Conservation (phyloP, 2,113 vertebrate species). For the Casuarius casuarius region DNA sequence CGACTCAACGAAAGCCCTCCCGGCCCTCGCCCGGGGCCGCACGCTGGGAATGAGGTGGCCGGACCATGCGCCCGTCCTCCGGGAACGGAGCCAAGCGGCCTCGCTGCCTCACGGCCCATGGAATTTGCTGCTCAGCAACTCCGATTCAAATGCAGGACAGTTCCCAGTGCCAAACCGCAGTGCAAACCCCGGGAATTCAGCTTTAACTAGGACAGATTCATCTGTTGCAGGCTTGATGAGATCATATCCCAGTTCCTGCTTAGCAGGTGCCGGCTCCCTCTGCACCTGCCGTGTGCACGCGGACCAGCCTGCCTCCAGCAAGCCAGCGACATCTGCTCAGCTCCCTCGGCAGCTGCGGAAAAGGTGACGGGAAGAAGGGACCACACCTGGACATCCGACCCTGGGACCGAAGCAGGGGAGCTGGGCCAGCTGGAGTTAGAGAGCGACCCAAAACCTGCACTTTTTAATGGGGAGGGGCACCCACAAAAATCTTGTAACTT, state of each 20-base stretch:
- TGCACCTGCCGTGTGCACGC: constrained; percentile 25
- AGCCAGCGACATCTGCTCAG: background rate
- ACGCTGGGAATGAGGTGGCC: fast-evolving
- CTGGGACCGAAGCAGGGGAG: background rate
- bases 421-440: background rate
- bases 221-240: constrained; percentile 42
- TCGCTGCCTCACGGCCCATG: background rate
- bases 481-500: background rate
- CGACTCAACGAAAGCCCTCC: background rate
- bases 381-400: background rate
- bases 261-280: constrained; percentile 58
- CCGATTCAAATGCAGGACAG: background rate
- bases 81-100: background rate
- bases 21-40: background rate
- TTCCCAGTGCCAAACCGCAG: constrained; percentile 31
- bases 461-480: background rate
- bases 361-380: constrained; percentile 8
- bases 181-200: constrained; percentile 28
- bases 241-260: constrained; percentile 58
- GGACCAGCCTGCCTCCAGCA: background rate
- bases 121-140: constrained; percentile 25
- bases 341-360: background rate
- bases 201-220: constrained; percentile 31
- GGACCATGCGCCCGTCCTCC: background rate
- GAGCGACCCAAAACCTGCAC: background rate